phyloP scores from a whole-genome alignment of 2,888 invertebrate species.

The Acanthopleura granulata region DNA sequence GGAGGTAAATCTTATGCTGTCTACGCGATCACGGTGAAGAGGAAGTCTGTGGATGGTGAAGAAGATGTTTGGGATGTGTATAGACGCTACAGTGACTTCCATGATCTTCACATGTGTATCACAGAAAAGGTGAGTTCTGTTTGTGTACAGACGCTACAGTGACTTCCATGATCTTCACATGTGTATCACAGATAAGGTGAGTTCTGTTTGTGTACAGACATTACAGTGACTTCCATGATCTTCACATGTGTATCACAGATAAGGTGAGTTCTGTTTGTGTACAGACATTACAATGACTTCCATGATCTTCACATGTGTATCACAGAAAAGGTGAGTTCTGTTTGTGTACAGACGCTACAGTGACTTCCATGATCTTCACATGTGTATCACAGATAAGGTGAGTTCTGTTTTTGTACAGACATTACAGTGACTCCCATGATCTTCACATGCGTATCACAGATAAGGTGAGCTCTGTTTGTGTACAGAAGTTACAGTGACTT shows the following conservation, averaged over 20 bases:
- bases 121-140: constrained; percentile 72
- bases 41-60: constrained; percentile 68
- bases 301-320: too few species aligned
- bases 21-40: constrained; percentile 86
- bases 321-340: too few species aligned
- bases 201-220: constrained; percentile 85
- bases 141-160: neutral
- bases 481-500: too few species aligned
- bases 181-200: constrained; percentile 70
- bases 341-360: too few species aligned
- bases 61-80: constrained; percentile 90
- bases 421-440: neutral
- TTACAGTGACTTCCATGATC: constrained; percentile 86
- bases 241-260: constrained; percentile 83
- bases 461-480: neutral
- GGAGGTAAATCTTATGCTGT: constrained; percentile 89
- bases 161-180: too few species aligned
- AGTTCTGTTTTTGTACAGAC: too few species aligned
- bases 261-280: constrained; percentile 62
- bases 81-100: constrained; percentile 92
- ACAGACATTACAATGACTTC: too few species aligned
- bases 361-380: too few species aligned
- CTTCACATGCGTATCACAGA: neutral
- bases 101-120: constrained; percentile 86
- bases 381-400: too few species aligned